A percentile compares a stretch with the other conserved stretches of the same genome.
phyloP scores from a whole-genome alignment of 2,888 invertebrate species.

The Drosophila yooni region DNA sequence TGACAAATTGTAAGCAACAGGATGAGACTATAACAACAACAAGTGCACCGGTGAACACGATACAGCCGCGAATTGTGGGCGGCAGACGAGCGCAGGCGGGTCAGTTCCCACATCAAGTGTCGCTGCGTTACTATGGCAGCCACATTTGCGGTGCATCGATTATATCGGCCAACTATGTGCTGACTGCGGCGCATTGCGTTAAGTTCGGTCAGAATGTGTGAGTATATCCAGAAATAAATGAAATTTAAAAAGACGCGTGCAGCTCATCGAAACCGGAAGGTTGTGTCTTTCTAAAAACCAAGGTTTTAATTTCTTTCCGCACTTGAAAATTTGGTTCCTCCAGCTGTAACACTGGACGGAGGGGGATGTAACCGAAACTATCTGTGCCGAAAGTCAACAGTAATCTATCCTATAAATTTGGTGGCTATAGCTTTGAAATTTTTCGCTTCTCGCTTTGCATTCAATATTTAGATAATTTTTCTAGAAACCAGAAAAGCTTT shows the following conservation, averaged over 20 bases:
- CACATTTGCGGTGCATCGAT: slow-evolving; percentile 82
- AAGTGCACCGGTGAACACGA: background rate
- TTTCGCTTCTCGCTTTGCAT: background rate
- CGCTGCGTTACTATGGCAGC: slow-evolving; percentile 66
- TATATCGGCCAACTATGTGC: slow-evolving; percentile 65
- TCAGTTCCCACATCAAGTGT: slow-evolving; percentile 84
- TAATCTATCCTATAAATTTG: background rate
- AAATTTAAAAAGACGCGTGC: background rate
- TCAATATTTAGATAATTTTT: background rate
- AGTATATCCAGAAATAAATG: slow-evolving; percentile 12
- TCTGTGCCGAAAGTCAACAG: background rate
- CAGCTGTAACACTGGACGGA: background rate
- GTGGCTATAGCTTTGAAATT: background rate
- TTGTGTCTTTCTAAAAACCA: background rate
- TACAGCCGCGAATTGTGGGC: slow-evolving; percentile 74
- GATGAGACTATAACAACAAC: background rate
- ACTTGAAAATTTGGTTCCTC: background rate
- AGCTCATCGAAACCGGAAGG: background rate
- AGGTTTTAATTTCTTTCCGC: background rate
- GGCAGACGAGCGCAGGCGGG: slow-evolving; percentile 79
- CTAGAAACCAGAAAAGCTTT: background rate
- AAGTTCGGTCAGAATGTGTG: slow-evolving; percentile 59
- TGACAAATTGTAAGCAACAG: background rate
- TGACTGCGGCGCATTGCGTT: slow-evolving; percentile 84
- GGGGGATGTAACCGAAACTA: background rate